Conservation (phyloP, 2,888 invertebrate genomes). For the Cryptus viduatorius region DNA sequence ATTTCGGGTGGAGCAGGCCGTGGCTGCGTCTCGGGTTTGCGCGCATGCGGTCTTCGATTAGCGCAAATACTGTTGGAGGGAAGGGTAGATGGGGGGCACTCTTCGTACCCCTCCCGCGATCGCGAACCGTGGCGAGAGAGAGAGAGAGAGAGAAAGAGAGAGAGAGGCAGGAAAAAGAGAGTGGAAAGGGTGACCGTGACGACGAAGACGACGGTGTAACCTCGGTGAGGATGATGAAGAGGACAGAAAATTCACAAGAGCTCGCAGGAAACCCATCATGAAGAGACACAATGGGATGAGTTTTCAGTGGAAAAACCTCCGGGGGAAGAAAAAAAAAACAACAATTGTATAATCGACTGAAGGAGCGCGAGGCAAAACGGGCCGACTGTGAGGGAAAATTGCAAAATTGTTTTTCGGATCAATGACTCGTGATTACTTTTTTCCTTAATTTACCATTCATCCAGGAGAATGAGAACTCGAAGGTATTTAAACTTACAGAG, state of each 20-base stretch:
- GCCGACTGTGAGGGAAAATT: neutral
- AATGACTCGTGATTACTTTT: too few species aligned
- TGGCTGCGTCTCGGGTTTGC: constrained; percentile 52
- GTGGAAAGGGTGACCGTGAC: constrained; percentile 39
- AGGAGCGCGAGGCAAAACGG: neutral
- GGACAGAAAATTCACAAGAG: constrained; percentile 1
- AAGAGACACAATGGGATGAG: neutral
- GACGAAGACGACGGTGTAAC: constrained; percentile 22
- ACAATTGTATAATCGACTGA: neutral
- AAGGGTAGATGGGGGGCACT: constrained; percentile 11
- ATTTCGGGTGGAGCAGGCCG: constrained; percentile 66
- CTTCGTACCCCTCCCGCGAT: constrained; percentile 10
- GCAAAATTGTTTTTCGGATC: neutral
- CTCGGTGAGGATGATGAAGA: constrained; percentile 3
- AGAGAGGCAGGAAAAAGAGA: neutral
- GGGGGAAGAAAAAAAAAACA: neutral
- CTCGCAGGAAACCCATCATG: constrained; percentile 8
- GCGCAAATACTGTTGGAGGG: constrained; percentile 55
- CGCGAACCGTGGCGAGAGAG: neutral
- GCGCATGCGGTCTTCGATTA: constrained; percentile 70
- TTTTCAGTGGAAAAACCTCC: neutral
- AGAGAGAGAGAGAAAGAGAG: too few species aligned
- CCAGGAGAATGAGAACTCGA: too few species aligned
- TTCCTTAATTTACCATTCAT: too few species aligned
- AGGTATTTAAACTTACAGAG: too few species aligned